Conservation (phyloP, 2,113 vertebrate genomes). For the Stomatorhinus ivindoensis region DNA sequence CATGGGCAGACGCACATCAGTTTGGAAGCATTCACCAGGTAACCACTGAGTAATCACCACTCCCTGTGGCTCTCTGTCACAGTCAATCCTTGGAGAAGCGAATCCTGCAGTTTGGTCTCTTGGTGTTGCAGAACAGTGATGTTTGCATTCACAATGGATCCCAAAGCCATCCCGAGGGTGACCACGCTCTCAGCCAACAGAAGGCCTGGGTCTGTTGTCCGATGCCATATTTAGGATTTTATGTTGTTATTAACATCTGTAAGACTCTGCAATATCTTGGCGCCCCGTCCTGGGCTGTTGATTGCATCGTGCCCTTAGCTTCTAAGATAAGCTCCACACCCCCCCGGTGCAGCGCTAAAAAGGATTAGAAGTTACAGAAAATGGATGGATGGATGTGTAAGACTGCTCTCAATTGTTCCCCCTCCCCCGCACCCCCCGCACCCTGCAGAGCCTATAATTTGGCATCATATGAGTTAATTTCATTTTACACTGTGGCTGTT, state of each 20-base stretch:
- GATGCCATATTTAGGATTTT: not conserved
- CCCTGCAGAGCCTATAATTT: not conserved
- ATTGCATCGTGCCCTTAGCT: not conserved
- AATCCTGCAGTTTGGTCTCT: not conserved
- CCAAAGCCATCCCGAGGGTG: not conserved
- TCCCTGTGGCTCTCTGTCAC: not conserved
- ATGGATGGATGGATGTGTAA: not conserved
- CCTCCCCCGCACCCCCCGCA: too few relatives aligned
- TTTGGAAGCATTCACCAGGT: constrained; percentile 1
- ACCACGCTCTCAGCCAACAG: not conserved
- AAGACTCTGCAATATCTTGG: not conserved
- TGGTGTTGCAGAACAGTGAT: not conserved
- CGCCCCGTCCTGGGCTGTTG: not conserved
- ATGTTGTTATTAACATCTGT: not conserved
- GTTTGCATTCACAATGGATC: not conserved
- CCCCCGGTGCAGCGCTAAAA: not conserved
- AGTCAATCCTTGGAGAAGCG: not conserved
- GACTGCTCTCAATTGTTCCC: not conserved
- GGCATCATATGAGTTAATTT: not conserved
- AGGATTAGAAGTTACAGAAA: not conserved
- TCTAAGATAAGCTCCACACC: not conserved
- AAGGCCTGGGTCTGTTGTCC: not conserved
- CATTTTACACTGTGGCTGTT: not conserved
- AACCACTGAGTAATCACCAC: not conserved
- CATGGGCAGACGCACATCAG: constrained; percentile 18